Base-by-base conservation (phyloP, 2,888 invertebrate genomes). In the Acholoe squamosa region DNA sequence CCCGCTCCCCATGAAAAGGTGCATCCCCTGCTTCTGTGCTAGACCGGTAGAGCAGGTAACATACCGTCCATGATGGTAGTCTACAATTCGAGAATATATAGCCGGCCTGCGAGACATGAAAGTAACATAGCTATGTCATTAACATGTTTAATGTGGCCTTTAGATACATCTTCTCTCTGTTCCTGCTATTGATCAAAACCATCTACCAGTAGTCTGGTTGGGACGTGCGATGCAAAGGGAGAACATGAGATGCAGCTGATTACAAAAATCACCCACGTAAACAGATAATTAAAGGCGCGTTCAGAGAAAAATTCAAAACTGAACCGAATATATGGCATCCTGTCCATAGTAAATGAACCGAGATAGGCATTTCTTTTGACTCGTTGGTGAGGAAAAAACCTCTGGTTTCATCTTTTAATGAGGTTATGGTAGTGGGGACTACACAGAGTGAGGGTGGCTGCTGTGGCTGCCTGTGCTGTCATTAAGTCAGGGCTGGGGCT, bases 261-360 rank as follows among this genome's bases (percentile, higher is more conserved):
- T 28, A 71, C n/a, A n/a, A n/a, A 71, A 28, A 28, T 28, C 28
- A 28, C 28, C 71, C 25, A 28, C 16, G 28, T 14, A 7, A 71
- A 71, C 71, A 71, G 12, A 28, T 71, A 71, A 71, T 71, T 71
- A 71, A 71, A 43, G 28, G 0, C 71, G 12, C 25, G 28, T 14
- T 7, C 71, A 7, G 71, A 28, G 28, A 71, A 71, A 71, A 71
- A 71, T 71, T 5, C 71, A 71, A 28, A 71, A 71, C 71, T 25
- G 25, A 28, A 71, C 71, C 71, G 25, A 71, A 71, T 71, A 71
- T 71, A 28, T 71, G 71, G 14, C 71, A 14, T 71, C 71, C 28
- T 14, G 7, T 28, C 14, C 28, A 71, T 22, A 71, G 71, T 28
- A 71, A 71, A 71, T 25, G 71, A 25, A 71, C 71, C 25, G 3